Percentiles rank a stretch among this genome's conserved stretches.
Conservation (phyloP, 2,113 vertebrate genomes). For the Gobiocypris rarus region DNA sequence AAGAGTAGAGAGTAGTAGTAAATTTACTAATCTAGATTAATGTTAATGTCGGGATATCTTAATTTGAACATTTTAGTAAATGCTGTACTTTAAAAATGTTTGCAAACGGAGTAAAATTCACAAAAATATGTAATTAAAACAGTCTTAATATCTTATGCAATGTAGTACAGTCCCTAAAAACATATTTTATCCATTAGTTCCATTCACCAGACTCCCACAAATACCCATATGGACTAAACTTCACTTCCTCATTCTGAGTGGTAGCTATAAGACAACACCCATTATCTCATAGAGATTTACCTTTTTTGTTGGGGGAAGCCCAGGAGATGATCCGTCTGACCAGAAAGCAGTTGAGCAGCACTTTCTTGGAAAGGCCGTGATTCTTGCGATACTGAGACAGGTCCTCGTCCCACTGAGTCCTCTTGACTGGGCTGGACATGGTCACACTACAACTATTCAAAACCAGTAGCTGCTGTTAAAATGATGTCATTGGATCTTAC, state of each 20-base stretch:
- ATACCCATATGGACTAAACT: neutral
- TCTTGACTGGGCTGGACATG: slow-evolving; percentile 75
- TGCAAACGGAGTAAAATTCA: too few relatives aligned
- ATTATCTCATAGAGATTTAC: slow-evolving; percentile 61
- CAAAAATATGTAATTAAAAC: too few relatives aligned
- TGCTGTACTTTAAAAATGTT: too few relatives aligned
- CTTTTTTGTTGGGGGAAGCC: slow-evolving; percentile 79
- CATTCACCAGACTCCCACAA: neutral
- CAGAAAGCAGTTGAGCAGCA: slow-evolving; percentile 83
- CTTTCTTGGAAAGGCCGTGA: slow-evolving; percentile 78
- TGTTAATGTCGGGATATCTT: too few relatives aligned
- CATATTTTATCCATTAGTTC: neutral
- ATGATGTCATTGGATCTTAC: neutral
- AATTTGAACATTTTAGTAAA: too few relatives aligned
- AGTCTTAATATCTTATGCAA: too few relatives aligned
- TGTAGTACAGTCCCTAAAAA: neutral
- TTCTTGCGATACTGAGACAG: slow-evolving; percentile 75
- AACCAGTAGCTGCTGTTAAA: slow-evolving; percentile 43
- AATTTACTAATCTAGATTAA: too few relatives aligned
- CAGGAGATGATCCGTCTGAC: slow-evolving; percentile 80
- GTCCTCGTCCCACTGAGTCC: slow-evolving; percentile 73
- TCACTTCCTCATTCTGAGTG: neutral
- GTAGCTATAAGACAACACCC: neutral
- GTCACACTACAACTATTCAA: slow-evolving; percentile 63
- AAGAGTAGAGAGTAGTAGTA: too few relatives aligned